phyloP scores from a whole-genome alignment of 2,797 vertebrate species.

The Hipposideros larvatus region DNA sequence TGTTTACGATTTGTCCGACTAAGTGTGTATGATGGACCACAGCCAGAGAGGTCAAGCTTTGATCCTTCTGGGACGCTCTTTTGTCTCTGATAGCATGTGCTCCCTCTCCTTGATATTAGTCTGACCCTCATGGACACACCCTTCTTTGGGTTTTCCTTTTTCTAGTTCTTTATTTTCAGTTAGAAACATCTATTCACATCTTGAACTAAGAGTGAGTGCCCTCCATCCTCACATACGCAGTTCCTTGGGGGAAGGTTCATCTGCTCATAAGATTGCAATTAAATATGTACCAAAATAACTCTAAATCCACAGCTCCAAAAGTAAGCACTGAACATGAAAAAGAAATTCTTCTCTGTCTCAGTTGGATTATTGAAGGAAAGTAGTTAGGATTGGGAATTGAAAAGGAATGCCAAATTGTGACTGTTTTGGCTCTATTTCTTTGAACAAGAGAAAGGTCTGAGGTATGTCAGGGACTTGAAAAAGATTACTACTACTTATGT shows the following conservation, averaged over 20 bases:
- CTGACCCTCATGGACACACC: not conserved
- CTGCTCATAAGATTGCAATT: not conserved
- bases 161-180: constrained; percentile 35
- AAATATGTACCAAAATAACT: not conserved
- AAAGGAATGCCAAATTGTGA: not conserved
- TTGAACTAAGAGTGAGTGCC: not conserved
- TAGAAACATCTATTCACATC: constrained; percentile 13
- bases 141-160: not conserved
- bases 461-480: not conserved
- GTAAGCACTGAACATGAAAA: not conserved
- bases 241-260: not conserved
- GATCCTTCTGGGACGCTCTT: not conserved
- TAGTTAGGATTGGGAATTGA: not conserved
- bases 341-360: not conserved
- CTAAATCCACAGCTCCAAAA: constrained; percentile 17
- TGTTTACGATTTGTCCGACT: not conserved
- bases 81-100: not conserved
- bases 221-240: not conserved
- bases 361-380: not conserved
- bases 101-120: not conserved
- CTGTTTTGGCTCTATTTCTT: not conserved
- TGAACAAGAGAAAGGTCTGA: not conserved
- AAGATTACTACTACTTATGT: not conserved
- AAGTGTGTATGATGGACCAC: not conserved
- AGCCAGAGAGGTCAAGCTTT: not conserved